Percentiles rank a stretch among this genome's conserved stretches.
phyloP scores from a whole-genome alignment of 2,113 vertebrate species.

The Hippocampus guttulatus region DNA sequence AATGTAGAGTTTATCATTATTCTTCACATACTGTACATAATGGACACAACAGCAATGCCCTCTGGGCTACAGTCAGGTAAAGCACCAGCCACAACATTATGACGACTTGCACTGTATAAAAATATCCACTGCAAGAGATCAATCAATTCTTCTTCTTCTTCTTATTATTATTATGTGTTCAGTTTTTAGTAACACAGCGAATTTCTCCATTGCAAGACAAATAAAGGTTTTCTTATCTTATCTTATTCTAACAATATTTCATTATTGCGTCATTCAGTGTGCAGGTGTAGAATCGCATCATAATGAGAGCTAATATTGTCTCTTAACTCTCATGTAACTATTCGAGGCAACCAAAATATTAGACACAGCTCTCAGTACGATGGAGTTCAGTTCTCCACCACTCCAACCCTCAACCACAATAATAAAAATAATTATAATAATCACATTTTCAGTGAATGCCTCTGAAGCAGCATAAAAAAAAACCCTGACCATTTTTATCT shows the following conservation, averaged over 20 bases:
- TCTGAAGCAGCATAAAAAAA: no score
- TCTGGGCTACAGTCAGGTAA: conserved; percentile 58
- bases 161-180: background rate
- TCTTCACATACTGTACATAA: background rate
- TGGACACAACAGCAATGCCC: conserved; percentile 33
- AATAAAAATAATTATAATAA: background rate
- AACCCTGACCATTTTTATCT: no score
- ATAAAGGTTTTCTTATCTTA: no score
- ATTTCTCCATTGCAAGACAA: no score
- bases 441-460: no score
- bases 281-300: background rate
- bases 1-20: conserved; percentile 5
- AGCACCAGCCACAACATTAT: background rate
- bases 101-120: background rate
- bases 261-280: background rate
- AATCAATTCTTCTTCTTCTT: background rate
- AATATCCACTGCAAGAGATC: background rate
- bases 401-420: background rate
- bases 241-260: background rate
- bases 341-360: background rate
- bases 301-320: background rate
- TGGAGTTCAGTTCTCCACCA: background rate
- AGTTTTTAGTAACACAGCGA: background rate
- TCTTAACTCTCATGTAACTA: background rate
- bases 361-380: background rate